Evolutionary conservation across 1,140 invertebrate genomes (phyloP), one percentile per base, ranked within the genome.

Genomic region (Acromyrmex charruanus): DNA sequence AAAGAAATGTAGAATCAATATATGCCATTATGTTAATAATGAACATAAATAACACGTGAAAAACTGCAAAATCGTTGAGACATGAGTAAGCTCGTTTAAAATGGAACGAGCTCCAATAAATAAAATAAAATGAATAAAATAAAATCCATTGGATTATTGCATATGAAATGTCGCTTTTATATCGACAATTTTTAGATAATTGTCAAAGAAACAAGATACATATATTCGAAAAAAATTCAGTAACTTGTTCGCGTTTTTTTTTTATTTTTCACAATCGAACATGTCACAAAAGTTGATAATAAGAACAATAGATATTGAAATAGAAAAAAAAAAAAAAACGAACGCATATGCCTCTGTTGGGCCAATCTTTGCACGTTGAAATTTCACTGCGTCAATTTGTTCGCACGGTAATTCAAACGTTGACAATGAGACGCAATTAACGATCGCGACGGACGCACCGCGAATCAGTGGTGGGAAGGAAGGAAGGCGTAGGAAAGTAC

Each of bases 81-180:
- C 44, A n/a, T 12, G 77, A 25, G 49, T 81, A 69, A 69, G 65
- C 65, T 71, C 31, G 16, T 81, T 81, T 2, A 44, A 68, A 88
- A 68, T 49, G 49, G n/a, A 25, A 18, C 53, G 14, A 35, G 18
- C 39, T 1, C 65, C 21, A 28, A 85, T 85, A 88, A 88, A 89
- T 81, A 89, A 88, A 84, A 77, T 79, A 49, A 80, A 68, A 66
- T n/a, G 61, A 79, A 68, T 51, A 35, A 80, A 80, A 55, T 71
- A 81, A 79, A 65, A 71, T 71, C 21, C 16, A 35, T 14, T 10
- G 14, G 49, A 12, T 80, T 4, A 44, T 44, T 25, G 21, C 51
- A 55, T 28, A 21, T 10, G 1, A 81, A 81, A 81, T 81, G 65
- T 39, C 39, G 16, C 35, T 69, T 81, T 55, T 58, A 69, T 5